These are phyloP conservation scores for Spisula subtruncata DNA, from an alignment of 2,888 invertebrate species.

Conservation along the genomic window DNA sequence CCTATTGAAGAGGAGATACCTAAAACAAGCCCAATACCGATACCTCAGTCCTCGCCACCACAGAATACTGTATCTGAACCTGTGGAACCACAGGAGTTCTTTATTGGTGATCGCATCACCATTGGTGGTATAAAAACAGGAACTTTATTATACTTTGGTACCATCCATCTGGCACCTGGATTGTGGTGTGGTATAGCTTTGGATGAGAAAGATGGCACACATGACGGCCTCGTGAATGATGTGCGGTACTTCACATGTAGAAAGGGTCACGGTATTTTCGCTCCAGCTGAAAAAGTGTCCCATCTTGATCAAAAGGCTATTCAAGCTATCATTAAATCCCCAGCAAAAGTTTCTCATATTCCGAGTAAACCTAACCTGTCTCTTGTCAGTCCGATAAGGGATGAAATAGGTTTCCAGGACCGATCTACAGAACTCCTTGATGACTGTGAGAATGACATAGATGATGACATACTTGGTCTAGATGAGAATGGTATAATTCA, in stretches of 20 bases:
- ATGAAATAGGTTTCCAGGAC: constrained; percentile 55
- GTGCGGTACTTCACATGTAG: constrained; percentile 91
- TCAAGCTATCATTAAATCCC: constrained; percentile 48
- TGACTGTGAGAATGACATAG: constrained; percentile 62
- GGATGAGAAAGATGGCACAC: constrained; percentile 89
- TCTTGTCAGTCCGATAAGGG: constrained; percentile 48
- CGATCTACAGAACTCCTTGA: constrained; percentile 66
- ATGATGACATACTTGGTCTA: constrained; percentile 61
- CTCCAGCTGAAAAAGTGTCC: constrained; percentile 90
- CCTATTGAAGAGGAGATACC: constrained; percentile 54
- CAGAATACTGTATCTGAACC: constrained; percentile 38
- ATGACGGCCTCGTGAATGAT: constrained; percentile 91
- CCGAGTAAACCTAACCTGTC: constrained; percentile 63
- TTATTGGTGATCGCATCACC: constrained; percentile 88
- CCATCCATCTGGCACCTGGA: constrained; percentile 89
- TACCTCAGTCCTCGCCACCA: constrained; percentile 48
- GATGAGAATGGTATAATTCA: constrained; percentile 70
- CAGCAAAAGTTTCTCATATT: constrained; percentile 64
- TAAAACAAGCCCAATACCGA: constrained; percentile 66
- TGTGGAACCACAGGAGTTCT: constrained; percentile 68
- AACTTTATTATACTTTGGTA: constrained; percentile 89
- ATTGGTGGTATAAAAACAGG: constrained; percentile 89
- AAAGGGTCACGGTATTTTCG: constrained; percentile 90
- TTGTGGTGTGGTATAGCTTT: constrained; percentile 91
- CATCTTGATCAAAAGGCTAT: constrained; percentile 67